phyloP scores from a whole-genome alignment of 2,888 invertebrate species.

The Sclerodermus sp. region DNA sequence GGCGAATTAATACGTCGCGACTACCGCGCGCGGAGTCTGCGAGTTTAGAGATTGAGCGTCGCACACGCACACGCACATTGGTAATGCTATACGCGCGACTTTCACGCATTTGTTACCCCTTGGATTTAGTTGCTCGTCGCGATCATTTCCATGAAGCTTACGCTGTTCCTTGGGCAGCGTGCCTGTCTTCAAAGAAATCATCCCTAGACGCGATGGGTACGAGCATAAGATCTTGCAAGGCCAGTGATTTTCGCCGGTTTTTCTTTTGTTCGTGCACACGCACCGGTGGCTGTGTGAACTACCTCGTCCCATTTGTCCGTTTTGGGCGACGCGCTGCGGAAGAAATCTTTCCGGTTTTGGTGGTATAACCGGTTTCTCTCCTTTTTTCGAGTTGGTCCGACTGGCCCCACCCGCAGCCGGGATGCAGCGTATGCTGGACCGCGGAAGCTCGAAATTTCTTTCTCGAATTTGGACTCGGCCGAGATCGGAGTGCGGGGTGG shows the following conservation, averaged over 20 bases:
- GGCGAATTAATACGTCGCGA: not conserved
- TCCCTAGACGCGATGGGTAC: too few relatives aligned
- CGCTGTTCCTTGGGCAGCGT: too few relatives aligned
- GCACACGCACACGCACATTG: too few relatives aligned
- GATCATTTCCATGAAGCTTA: too few relatives aligned
- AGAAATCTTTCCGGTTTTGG: constrained; percentile 54
- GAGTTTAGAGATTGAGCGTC: too few relatives aligned
- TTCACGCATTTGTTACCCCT: not conserved
- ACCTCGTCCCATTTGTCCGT: constrained; percentile 51
- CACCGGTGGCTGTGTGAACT: constrained; percentile 38
- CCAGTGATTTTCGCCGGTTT: constrained; percentile 35
- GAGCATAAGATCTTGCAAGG: too few relatives aligned
- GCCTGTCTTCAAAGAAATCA: too few relatives aligned
- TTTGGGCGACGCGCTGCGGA: constrained; percentile 46
- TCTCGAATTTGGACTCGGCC: too few relatives aligned
- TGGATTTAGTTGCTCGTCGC: not conserved
- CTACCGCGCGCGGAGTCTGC: too few relatives aligned
- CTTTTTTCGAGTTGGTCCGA: constrained; percentile 26
- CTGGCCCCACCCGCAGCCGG: not conserved
- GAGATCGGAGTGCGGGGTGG: too few relatives aligned
- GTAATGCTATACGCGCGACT: too few relatives aligned
- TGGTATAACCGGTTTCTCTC: constrained; percentile 46
- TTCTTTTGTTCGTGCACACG: constrained; percentile 33
- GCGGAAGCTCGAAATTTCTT: constrained; percentile 15
- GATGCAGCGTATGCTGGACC: constrained; percentile 14